phyloP scores from a whole-genome alignment of 2,888 invertebrate genomes.

The Nomada fabriciana region DNA sequence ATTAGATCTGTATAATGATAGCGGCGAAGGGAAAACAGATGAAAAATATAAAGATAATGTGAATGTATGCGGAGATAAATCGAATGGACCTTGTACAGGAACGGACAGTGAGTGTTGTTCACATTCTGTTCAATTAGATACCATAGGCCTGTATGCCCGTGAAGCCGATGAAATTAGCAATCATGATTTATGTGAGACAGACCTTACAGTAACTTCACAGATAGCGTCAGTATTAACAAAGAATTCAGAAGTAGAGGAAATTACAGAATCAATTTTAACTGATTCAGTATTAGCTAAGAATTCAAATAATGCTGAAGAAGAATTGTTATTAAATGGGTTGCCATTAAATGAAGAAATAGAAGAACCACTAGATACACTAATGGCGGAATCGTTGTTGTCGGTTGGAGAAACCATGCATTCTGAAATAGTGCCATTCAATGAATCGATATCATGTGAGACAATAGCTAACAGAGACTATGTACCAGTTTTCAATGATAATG shows the following conservation, averaged over 20 bases:
- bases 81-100: neutral
- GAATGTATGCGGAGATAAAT: neutral
- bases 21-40: neutral
- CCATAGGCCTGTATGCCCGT: neutral
- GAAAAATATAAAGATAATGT: neutral
- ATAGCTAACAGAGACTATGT: neutral
- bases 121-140: slow-evolving; percentile 1
- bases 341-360: neutral
- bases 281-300: neutral
- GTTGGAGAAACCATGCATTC: neutral
- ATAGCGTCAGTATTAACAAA: neutral
- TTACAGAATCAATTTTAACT: neutral
- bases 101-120: neutral
- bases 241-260: neutral
- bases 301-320: neutral
- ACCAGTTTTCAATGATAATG: slow-evolving; percentile 63
- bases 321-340: neutral
- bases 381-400: neutral
- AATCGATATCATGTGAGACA: neutral
- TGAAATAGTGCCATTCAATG: neutral
- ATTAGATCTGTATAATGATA: neutral
- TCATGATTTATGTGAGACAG: neutral
- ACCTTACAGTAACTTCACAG: neutral
- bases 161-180: neutral
- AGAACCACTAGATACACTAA: neutral